Evolutionary conservation across 2,113 vertebrate genomes (phyloP), one percentile per base, ranked within the genome.

Genomic region (Entelurus aequoreus): DNA sequence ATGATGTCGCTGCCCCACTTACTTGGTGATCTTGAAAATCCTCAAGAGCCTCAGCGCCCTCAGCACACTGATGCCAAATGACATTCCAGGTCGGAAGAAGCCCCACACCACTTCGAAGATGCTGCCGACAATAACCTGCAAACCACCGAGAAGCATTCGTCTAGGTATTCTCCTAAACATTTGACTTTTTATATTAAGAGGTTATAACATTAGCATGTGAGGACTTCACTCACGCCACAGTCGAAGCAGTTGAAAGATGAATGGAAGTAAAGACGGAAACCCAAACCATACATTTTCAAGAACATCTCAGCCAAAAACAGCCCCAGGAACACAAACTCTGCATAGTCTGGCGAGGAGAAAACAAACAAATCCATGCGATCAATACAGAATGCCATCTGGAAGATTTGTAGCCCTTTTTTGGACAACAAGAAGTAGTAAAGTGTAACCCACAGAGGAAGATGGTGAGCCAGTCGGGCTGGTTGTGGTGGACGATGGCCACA

Each of bases 181-280:
- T 37, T 52, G 8, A 12, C 6, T 12, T 28, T 35, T 28, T 28
- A 52, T 28, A 28, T 28, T 28, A 28, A 28, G 28, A 21, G 6
- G 9, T 52, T 52, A 49, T 49, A 16, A 16, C n/a, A 50, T 16
- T 50, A 4, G 6, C 49, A 10, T 50, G 7, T 50, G 3, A 16
- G 16, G 12, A 49, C 48, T 46, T 11, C 48, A 40, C 96, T 92
- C 88, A 99, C 97, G 92, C 95, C 95, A 63, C 95, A 99, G 89
- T 99, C 97, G 14, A 98, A 99, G 85, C 95, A 96, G 92, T 99
- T 99, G 90, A 99, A 99, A 6, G 97, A 97, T 48, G 97, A 99
- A 84, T 99, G 95, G 77, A 98, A 99, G 73, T 99, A 99, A 66
- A 98, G 95, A 11, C 97, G 93, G 1, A 94, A 96, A 47, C 97